Base-by-base conservation (phyloP, 2,888 invertebrate species). In the Brenthis hecate region DNA sequence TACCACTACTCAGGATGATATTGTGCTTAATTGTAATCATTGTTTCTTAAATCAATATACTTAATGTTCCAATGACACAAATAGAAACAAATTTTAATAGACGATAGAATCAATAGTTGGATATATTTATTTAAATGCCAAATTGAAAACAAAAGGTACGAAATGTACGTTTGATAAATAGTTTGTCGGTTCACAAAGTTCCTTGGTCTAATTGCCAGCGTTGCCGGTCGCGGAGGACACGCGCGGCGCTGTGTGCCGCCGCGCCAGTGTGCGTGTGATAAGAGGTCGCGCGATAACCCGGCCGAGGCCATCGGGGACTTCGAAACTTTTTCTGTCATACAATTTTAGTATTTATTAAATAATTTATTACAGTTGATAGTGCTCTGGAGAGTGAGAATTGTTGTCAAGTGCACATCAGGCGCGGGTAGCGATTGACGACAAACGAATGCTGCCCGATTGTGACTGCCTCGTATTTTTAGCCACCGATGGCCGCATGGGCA, bases 121-220 rank as follows among this genome's bases (percentile, higher is more conserved):
- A 43, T 11, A 43, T 8, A 8, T 43, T 8, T 43, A 43, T 11
- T 47, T 14, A 3, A 19, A 47, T 66, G 66, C 50, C 36, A 36
- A 54, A 56, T 55, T 43, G 55, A 47, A 50, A 64, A 60, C 63
- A 60, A 67, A 64, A 60, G 60, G 61, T 60, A 61, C 53, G 61
- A 65, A 53, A 60, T 51, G 47, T 63, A 54, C 48, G 65, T 56
- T 66, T 55, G 69, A 70, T 66, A 66, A 32, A 51, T 56, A 57
- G 54, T 58, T n/a, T 32, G 65, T 62, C 57, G 73, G 70, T 73
- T 70, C 73, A 77, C 77, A 77, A 78, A 78, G 83, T 81, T 84
- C 77, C 84, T 84, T 83, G 84, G 77, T 81, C 84, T 81, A 83
- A 81, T 84, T 85, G 81, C 82, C 77, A 77, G 76, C 65, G 50